Evolutionary conservation across 2,888 invertebrate species (phyloP).

Genomic region (Standfussiana lucernea): DNA sequence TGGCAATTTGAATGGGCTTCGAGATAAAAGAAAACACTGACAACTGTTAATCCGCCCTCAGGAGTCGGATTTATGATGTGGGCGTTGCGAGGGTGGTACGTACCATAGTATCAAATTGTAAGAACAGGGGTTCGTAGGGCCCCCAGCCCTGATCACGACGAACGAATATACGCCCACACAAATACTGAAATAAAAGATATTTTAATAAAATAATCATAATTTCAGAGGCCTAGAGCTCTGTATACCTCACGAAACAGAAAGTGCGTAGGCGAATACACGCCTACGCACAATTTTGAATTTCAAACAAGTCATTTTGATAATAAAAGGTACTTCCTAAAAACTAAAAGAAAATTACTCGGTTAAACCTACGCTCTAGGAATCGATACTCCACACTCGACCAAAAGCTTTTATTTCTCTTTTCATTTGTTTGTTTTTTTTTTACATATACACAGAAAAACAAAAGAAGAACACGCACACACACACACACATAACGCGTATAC

Average conservation of each 20-base stretch:
- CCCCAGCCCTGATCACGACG: constrained; percentile 16
- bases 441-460: too few relatives aligned
- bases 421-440: background rate
- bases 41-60: constrained; percentile 11
- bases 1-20: background rate
- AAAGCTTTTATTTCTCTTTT: background rate
- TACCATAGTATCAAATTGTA: background rate
- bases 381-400: background rate
- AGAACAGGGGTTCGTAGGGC: background rate
- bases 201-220: constrained; percentile 32
- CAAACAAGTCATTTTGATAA: constrained; percentile 6
- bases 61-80: background rate
- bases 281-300: constrained; percentile 8
- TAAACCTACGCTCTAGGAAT: background rate
- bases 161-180: constrained; percentile 20
- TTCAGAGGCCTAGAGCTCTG: constrained; percentile 36
- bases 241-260: constrained; percentile 38
- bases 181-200: constrained; percentile 27
- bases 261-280: constrained; percentile 17
- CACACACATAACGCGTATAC: too few relatives aligned
- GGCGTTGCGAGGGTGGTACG: constrained; percentile 12
- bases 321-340: background rate
- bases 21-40: constrained; percentile 6
- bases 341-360: background rate
- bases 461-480: too few relatives aligned